A percentile compares a stretch with the other conserved stretches of the same genome.
phyloP scores from a whole-genome alignment of 2,113 vertebrate genomes.

The Girardinichthys multiradiatus region DNA sequence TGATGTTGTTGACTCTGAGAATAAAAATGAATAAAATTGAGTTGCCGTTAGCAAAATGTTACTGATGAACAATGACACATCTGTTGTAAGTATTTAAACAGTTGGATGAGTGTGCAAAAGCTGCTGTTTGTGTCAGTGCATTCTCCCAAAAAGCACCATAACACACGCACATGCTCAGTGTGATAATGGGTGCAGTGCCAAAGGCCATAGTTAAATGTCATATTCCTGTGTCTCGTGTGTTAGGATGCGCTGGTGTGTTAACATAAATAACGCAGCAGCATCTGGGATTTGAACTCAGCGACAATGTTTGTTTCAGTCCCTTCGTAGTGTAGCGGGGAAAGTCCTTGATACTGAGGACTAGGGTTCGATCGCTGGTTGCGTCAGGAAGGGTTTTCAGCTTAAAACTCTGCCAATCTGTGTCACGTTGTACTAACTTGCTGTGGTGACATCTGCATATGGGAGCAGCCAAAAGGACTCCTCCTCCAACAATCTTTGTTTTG shows the following conservation, averaged over 20 bases:
- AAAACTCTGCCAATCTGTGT: too few species aligned
- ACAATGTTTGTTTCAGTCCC: too few species aligned
- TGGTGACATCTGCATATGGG: too few species aligned
- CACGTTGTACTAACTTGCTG: too few species aligned
- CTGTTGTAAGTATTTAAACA: constrained; percentile 8
- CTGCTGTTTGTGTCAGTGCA: constrained; percentile 5
- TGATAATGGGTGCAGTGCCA: constrained; percentile 27
- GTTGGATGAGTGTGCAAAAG: constrained; percentile 6
- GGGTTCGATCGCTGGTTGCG: too few species aligned
- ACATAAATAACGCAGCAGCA: not conserved
- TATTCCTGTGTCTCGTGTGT: not conserved
- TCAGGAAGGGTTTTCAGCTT: too few species aligned
- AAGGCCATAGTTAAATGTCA: constrained; percentile 62
- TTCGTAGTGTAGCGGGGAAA: too few species aligned
- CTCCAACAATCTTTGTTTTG: too few species aligned
- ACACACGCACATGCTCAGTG: constrained; percentile 22
- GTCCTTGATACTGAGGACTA: too few species aligned
- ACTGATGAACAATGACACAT: constrained; percentile 33
- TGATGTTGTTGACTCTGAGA: constrained; percentile 17
- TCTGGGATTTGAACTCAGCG: not conserved
- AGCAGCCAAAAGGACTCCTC: too few species aligned
- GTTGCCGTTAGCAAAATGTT: constrained; percentile 26
- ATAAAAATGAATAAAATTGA: not conserved
- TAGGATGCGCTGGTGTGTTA: not conserved
- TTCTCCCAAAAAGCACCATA: not conserved